Evolutionary conservation across 1,140 invertebrate genomes (phyloP).

Genomic region (Ectropis grisescens): DNA sequence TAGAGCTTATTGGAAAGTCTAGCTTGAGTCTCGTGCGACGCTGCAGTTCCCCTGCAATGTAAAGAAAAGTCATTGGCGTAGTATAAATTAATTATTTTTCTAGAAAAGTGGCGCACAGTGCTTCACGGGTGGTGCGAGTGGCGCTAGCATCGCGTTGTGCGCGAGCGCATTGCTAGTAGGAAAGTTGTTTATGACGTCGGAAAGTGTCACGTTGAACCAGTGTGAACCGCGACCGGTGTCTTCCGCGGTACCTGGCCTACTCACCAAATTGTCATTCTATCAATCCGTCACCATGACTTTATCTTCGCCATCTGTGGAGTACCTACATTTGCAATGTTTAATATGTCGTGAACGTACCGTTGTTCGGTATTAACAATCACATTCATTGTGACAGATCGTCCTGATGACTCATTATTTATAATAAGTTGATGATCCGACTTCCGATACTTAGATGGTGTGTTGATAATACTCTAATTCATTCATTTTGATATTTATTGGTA

Average conservation of each 20-base stretch:
- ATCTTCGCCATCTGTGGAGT: constrained; percentile 31
- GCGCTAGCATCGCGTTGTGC: constrained; percentile 24
- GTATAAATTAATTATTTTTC: constrained; percentile 34
- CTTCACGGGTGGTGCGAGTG: constrained; percentile 30
- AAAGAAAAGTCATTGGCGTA: constrained; percentile 27
- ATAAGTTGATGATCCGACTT: too few species aligned
- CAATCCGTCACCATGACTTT: constrained; percentile 58
- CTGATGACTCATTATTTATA: constrained; percentile 2
- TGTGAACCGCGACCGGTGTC: constrained; percentile 55
- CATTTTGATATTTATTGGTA: too few species aligned
- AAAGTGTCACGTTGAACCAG: constrained; percentile 67
- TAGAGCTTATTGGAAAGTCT: too few species aligned
- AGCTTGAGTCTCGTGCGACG: too few species aligned
- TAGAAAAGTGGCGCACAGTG: constrained; percentile 47
- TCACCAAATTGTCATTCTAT: constrained; percentile 64
- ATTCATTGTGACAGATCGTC: constrained; percentile 14
- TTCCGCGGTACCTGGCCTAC: constrained; percentile 59
- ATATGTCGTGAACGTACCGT: constrained; percentile 26
- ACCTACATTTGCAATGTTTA: constrained; percentile 16
- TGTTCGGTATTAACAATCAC: constrained; percentile 23
- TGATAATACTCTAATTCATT: too few species aligned
- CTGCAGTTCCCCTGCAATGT: neutral
- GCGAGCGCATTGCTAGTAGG: constrained; percentile 62
- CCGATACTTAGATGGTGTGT: too few species aligned
- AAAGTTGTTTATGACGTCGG: constrained; percentile 65